phyloP scores from a whole-genome alignment of 2,113 vertebrate species.

The Chauna torquata region DNA sequence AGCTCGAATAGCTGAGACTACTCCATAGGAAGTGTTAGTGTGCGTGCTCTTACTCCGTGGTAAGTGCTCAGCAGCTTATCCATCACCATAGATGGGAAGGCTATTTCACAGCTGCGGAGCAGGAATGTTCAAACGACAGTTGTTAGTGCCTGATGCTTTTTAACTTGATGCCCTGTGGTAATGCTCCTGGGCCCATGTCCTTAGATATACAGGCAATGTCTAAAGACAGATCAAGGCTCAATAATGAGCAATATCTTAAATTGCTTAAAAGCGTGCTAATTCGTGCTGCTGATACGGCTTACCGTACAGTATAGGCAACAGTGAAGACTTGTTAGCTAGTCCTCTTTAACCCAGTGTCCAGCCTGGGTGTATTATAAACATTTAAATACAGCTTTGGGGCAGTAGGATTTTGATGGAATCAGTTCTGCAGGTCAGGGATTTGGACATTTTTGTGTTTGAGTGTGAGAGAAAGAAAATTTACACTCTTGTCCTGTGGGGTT shows the following conservation, averaged over 20 bases:
- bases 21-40: fast-evolving
- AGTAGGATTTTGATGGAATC: background rate
- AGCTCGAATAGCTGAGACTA: background rate
- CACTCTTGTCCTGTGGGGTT: background rate
- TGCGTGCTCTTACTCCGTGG: fast-evolving
- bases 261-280: background rate
- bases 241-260: background rate
- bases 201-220: background rate
- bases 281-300: background rate
- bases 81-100: background rate
- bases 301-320: background rate
- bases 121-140: background rate
- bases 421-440: background rate
- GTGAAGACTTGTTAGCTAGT: background rate
- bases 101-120: background rate
- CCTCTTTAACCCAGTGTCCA: background rate
- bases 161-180: background rate
- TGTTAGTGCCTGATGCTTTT: background rate
- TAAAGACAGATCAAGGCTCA: background rate
- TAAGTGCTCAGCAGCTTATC: background rate
- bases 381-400: background rate
- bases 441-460: background rate
- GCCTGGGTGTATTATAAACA: background rate
- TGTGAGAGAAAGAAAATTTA: background rate
- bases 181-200: background rate